Evolutionary conservation across 1,140 invertebrate species (phyloP).

Genomic region (Mesaphorura yosii): DNA sequence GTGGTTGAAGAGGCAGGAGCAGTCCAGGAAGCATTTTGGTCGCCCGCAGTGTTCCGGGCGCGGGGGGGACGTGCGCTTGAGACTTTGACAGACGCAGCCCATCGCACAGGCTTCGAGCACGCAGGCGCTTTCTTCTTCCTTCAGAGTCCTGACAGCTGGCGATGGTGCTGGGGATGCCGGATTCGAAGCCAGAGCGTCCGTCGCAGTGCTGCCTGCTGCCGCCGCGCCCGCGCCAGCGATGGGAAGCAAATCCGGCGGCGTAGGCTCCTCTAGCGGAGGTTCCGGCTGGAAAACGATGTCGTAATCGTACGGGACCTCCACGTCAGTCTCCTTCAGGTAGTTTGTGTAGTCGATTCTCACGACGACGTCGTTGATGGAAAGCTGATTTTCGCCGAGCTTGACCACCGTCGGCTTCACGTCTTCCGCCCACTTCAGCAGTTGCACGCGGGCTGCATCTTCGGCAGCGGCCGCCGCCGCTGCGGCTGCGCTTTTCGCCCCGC

Average conservation of each 20-base stretch:
- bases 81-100: background rate
- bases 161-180: background rate
- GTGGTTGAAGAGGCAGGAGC: background rate
- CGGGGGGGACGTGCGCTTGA: too few species aligned
- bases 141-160: too few species aligned
- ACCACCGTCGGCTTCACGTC: background rate
- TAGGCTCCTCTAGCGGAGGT: too few species aligned
- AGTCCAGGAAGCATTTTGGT: background rate
- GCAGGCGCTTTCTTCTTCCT: too few species aligned
- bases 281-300: background rate
- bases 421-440: background rate
- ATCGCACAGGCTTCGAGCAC: too few species aligned
- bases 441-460: too few species aligned
- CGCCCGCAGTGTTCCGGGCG: background rate
- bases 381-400: background rate
- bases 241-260: too few species aligned
- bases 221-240: too few species aligned
- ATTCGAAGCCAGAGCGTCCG: background rate
- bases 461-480: too few species aligned
- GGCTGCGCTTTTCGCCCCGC: too few species aligned
- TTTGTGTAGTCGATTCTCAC: background rate
- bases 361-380: background rate
- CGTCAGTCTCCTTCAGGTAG: background rate
- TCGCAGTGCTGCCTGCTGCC: background rate
- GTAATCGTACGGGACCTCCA: background rate